phyloP scores from a whole-genome alignment of 2,113 vertebrate species.

The Catagonus wagneri region DNA sequence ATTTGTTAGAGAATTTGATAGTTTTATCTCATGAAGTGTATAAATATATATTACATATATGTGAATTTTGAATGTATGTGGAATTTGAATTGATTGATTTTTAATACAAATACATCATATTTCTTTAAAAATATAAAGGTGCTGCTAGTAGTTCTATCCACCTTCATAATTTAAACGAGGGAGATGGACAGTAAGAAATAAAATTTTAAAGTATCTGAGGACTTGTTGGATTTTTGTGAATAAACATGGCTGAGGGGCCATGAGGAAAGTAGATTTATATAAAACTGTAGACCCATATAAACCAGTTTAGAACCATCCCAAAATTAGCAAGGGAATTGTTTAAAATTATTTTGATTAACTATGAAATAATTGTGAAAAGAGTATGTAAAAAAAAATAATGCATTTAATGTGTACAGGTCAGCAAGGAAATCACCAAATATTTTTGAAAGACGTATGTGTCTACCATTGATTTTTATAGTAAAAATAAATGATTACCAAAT shows the following conservation, averaged over 20 bases:
- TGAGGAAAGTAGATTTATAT: background rate
- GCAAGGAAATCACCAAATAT: background rate
- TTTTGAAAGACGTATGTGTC: background rate
- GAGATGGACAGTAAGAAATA: background rate
- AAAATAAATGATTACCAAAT: background rate
- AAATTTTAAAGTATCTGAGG: conserved; percentile 5
- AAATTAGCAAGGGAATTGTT: conserved; percentile 9
- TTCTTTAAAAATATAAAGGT: background rate
- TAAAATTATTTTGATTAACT: conserved; percentile 7
- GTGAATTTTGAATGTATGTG: background rate
- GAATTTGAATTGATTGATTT: background rate
- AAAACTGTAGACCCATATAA: background rate
- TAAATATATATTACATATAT: background rate
- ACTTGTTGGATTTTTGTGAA: background rate
- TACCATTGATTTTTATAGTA: background rate
- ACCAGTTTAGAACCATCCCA: background rate
- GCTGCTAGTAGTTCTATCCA: background rate
- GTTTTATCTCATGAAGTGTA: background rate
- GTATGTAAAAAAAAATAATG: background rate
- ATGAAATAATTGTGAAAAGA: conserved; percentile 21
- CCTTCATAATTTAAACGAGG: background rate
- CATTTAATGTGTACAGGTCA: background rate
- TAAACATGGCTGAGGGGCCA: background rate
- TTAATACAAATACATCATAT: background rate
- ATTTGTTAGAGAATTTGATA: background rate